Conservation (phyloP, 2,888 invertebrate species). For the Scrobipalpa atriplicella region DNA sequence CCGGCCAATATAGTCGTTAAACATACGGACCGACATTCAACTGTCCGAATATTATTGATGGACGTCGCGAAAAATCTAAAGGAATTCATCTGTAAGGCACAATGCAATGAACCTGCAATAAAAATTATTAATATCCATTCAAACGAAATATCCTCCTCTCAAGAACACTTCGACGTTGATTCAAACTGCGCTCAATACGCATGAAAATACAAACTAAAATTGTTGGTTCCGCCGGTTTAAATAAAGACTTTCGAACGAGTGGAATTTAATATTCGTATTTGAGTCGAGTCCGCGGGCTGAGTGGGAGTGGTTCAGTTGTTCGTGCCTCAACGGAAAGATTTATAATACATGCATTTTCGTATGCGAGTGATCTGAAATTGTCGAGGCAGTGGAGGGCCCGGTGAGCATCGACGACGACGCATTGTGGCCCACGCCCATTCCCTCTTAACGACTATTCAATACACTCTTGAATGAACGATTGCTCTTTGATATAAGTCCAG, state of each 20-base stretch:
- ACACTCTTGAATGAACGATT: constrained; percentile 78
- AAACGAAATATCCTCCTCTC: constrained; percentile 54
- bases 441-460: constrained; percentile 80
- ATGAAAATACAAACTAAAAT: constrained; percentile 68
- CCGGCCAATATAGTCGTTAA: constrained; percentile 68
- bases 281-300: constrained; percentile 66
- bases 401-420: constrained; percentile 46
- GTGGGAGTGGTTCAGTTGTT: constrained; percentile 80
- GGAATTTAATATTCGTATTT: constrained; percentile 81
- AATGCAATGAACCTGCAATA: constrained; percentile 77
- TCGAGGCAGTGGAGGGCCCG: constrained; percentile 53
- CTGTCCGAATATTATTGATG: constrained; percentile 79
- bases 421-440: constrained; percentile 77
- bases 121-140: constrained; percentile 79
- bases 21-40: constrained; percentile 66
- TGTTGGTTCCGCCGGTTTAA: constrained; percentile 57
- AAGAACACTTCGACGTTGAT: constrained; percentile 40
- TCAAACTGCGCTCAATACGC: constrained; percentile 59
- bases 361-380: constrained; percentile 80
- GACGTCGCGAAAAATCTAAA: constrained; percentile 65
- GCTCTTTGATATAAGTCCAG: constrained; percentile 76
- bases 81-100: constrained; percentile 63
- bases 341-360: constrained; percentile 82
- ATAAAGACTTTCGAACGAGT: constrained; percentile 73
- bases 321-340: constrained; percentile 81